Evolutionary conservation across 2,113 vertebrate genomes (phyloP), one percentile per base, ranked within the genome.

Genomic region (Cyphomyrus plagiostoma): DNA sequence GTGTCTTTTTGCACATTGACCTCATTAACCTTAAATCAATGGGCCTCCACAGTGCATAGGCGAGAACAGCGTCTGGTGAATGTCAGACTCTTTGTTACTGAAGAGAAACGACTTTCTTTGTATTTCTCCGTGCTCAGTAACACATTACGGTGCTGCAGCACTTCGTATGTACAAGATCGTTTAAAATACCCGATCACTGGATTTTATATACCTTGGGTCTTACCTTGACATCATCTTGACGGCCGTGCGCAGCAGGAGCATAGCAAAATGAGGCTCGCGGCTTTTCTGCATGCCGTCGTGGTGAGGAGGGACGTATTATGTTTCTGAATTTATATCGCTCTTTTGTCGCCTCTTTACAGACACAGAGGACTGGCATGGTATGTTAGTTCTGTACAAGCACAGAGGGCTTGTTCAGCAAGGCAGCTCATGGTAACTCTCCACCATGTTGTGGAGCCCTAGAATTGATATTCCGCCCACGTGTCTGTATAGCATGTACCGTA

Each of bases 401-500:
- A 4, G 15, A 70, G 45, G 50, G 39, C 39, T 42, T 35, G 7
- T 89, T 15, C 80, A 48, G 30, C 13, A 15, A 39, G 84, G n/a
- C 58, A 50, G 46, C 48, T 19, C 48, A 21, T 58, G 56, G 89
- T 90, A 90, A 87, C 89, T 74, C 86, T 77, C 89, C 84, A 90
- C 85, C 35, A 62, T 4, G 30, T 30, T 13, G 30, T 50, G 17
- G 30, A n/a, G 48, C 21, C 56, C 17, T 53, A 23, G 26, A 89
- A 77, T 91, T 92, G 90, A 87, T 91, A 88, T 92, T 92, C 84
- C 39, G 17, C 86, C 92, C 89, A 74, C 85, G 90, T 93, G 26
- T 42, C 90, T 92, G 90, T 91, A 45, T 88, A 35, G 6, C 77
- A 6, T 90, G 74, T 88, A 50, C 90, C 39, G 30, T 93, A 23